These are phyloP conservation scores for Paracanthobrama guichenoti DNA, from an alignment of 2,113 vertebrate species.

Conservation along the genomic window DNA sequence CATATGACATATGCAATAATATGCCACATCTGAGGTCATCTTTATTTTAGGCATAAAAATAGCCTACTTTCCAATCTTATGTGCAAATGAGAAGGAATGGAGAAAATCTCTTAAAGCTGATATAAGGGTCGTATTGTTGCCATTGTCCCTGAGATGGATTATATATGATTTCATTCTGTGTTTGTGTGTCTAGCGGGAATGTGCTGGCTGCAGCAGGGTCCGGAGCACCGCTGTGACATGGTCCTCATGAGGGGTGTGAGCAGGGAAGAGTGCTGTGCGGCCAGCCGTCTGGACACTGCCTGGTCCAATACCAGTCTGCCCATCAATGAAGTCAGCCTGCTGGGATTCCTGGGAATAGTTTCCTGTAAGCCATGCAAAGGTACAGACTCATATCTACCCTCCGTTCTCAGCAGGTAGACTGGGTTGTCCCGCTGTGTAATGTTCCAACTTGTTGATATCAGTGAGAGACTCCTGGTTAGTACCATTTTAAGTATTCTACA, in stretches of 20 bases:
- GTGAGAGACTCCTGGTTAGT: background rate
- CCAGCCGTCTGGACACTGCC: slow-evolving; percentile 84
- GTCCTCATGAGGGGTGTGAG: slow-evolving; percentile 88
- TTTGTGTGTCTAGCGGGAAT: slow-evolving; percentile 81
- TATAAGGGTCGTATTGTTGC: background rate
- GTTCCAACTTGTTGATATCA: slow-evolving; percentile 24
- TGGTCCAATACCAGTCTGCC: slow-evolving; percentile 93
- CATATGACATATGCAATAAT: background rate
- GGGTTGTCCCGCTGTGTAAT: background rate
- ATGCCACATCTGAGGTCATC: background rate
- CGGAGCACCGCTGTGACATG: slow-evolving; percentile 87
- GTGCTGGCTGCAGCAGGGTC: slow-evolving; percentile 92
- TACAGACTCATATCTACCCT: slow-evolving; percentile 68
- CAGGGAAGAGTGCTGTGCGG: slow-evolving; percentile 88
- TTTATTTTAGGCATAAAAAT: background rate
- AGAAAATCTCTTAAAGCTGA: background rate
- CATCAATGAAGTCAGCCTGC: slow-evolving; percentile 91
- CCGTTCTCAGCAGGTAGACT: background rate
- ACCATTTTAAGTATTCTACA: background rate
- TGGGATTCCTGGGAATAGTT: slow-evolving; percentile 91
- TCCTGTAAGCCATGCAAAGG: slow-evolving; percentile 95
- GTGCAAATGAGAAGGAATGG: background rate
- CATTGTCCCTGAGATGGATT: background rate
- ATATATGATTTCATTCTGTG: slow-evolving; percentile 14
- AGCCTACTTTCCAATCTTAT: background rate